phyloP scores from a whole-genome alignment of 2,888 invertebrate genomes.

The Adelphocoris suturalis region DNA sequence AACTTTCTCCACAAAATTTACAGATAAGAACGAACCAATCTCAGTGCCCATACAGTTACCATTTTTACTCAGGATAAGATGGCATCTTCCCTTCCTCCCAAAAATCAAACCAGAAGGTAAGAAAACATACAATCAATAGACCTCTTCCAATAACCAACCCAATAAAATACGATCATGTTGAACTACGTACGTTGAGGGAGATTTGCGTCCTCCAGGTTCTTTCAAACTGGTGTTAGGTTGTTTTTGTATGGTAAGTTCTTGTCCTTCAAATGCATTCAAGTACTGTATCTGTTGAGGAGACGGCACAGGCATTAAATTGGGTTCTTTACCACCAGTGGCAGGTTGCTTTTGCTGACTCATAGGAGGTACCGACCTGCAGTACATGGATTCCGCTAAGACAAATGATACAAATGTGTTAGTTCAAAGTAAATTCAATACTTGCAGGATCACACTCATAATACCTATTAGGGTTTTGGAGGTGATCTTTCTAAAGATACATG shows the following conservation, averaged over 20 bases:
- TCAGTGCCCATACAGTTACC: too few relatives aligned
- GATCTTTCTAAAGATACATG: too few relatives aligned
- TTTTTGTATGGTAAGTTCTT: slow-evolving; percentile 97
- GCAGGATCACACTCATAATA: too few relatives aligned
- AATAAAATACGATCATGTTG: not conserved
- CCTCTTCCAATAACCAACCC: not conserved
- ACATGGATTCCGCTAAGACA: slow-evolving; percentile 82
- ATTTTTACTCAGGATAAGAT: too few relatives aligned
- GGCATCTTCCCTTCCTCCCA: too few relatives aligned
- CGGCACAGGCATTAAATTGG: slow-evolving; percentile 96
- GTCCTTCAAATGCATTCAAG: slow-evolving; percentile 96
- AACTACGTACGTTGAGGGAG: slow-evolving; percentile 83
- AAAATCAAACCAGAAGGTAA: too few relatives aligned
- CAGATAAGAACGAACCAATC: too few relatives aligned
- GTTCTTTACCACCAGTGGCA: slow-evolving; percentile 83
- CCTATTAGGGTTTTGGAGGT: too few relatives aligned
- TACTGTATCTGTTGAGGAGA: slow-evolving; percentile 98
- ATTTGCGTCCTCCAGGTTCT: slow-evolving; percentile 84
- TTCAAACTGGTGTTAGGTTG: slow-evolving; percentile 94
- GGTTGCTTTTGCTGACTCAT: slow-evolving; percentile 83
- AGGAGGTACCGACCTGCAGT: slow-evolving; percentile 83
- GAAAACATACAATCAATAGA: too few relatives aligned
- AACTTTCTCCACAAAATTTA: too few relatives aligned
- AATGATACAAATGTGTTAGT: slow-evolving; percentile 3
- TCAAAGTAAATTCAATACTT: not conserved